Evolutionary conservation across 1,140 invertebrate species (phyloP).

Genomic region (Mamestra configurata): DNA sequence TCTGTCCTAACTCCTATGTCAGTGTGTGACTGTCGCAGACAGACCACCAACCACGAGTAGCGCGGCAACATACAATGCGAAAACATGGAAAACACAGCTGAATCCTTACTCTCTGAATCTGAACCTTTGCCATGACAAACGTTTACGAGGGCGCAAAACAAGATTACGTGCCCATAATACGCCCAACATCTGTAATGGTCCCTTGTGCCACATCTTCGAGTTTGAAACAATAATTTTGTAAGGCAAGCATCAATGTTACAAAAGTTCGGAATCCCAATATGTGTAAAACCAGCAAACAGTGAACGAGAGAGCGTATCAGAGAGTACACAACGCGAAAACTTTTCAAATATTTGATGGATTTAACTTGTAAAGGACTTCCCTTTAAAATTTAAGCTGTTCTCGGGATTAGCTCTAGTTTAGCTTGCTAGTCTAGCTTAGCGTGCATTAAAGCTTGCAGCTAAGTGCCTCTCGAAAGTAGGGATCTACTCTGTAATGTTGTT

Average conservation of each 20-base stretch:
- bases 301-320: not conserved
- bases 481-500: not conserved
- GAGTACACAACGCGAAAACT: not conserved
- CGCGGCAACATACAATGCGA: no score
- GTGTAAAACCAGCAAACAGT: not conserved
- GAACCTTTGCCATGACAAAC: no score
- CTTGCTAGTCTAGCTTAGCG: not conserved
- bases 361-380: not conserved
- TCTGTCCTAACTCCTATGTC: no score
- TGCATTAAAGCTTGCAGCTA: not conserved
- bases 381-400: not conserved
- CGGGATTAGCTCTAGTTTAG: not conserved
- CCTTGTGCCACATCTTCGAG: not conserved
- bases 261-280: not conserved
- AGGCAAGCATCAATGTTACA: conserved; percentile 1
- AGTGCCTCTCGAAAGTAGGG: not conserved
- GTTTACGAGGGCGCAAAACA: not conserved
- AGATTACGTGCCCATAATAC: not conserved
- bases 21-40: no score
- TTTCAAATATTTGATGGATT: conserved; percentile 19
- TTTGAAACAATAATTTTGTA: conserved; percentile 8
- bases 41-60: no score
- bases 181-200: not conserved
- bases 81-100: no score
- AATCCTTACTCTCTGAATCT: no score